Evolutionary conservation across 2,888 invertebrate genomes (phyloP).

Genomic region (Griposia aprilina): DNA sequence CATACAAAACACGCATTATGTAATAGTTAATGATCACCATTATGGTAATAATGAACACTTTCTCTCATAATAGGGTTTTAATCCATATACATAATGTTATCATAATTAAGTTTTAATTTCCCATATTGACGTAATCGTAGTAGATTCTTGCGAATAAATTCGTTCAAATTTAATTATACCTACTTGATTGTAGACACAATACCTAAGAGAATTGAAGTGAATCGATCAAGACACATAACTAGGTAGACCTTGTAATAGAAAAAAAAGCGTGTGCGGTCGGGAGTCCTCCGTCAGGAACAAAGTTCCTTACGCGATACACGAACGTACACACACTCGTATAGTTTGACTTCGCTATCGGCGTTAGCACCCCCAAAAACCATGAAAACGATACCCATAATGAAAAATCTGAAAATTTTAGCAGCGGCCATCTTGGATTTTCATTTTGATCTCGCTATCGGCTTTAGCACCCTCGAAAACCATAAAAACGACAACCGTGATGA

Average conservation of each 20-base stretch:
- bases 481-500: too few relatives aligned
- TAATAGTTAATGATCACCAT: conserved; percentile 12
- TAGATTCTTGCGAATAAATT: neutral
- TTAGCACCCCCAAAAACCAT: too few relatives aligned
- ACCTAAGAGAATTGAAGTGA: neutral
- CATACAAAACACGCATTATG: conserved; percentile 19
- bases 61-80: conserved; percentile 28
- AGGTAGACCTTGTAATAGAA: neutral
- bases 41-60: conserved; percentile 44
- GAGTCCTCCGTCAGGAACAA: too few relatives aligned
- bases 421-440: too few relatives aligned
- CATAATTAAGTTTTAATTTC: neutral
- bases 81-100: conserved; percentile 17
- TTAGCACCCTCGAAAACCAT: too few relatives aligned
- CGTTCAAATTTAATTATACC: neutral
- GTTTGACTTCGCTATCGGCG: too few relatives aligned
- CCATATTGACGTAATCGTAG: neutral
- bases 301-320: too few relatives aligned
- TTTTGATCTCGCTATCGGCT: too few relatives aligned
- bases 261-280: neutral
- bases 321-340: too few relatives aligned
- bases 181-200: neutral
- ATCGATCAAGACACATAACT: neutral
- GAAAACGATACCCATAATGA: too few relatives aligned
- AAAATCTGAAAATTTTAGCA: too few relatives aligned